Evolutionary conservation across 2,888 invertebrate genomes (phyloP).

Genomic region (Eurytoma californica): DNA sequence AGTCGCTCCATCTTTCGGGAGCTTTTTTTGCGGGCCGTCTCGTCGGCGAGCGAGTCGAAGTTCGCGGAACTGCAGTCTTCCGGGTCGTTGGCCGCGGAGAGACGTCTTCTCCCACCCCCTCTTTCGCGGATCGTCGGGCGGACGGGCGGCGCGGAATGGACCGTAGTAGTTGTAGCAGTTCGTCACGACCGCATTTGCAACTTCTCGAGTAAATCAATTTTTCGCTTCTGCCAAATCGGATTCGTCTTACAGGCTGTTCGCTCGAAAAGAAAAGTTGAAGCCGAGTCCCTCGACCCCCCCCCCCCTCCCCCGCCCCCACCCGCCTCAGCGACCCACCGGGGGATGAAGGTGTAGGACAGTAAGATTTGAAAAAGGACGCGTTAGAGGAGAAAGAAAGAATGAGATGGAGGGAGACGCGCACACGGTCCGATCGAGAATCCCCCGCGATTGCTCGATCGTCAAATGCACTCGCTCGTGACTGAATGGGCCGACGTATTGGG

Average conservation of each 20-base stretch:
- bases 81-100: conserved; percentile 56
- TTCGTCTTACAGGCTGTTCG: conserved; percentile 56
- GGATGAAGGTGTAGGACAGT: background rate
- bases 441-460: conserved; percentile 42
- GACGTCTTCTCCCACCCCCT: conserved; percentile 1
- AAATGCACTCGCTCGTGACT: conserved; percentile 39
- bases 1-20: background rate
- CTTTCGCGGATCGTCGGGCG: background rate
- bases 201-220: conserved; percentile 63
- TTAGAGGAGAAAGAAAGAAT: conserved; percentile 10
- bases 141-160: conserved; percentile 21
- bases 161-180: conserved; percentile 29
- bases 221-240: conserved; percentile 60
- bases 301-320: background rate
- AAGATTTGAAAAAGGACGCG: conserved; percentile 35
- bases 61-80: conserved; percentile 58
- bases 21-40: conserved; percentile 14
- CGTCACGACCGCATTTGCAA: conserved; percentile 58
- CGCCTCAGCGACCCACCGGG: background rate
- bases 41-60: conserved; percentile 20
- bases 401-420: conserved; percentile 6
- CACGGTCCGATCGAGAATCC: conserved; percentile 39
- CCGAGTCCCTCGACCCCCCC: background rate
- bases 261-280: conserved; percentile 53
- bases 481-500: conserved; percentile 44